Base-by-base conservation (phyloP, 2,797 vertebrate species). In the Epinephelus awoara region DNA sequence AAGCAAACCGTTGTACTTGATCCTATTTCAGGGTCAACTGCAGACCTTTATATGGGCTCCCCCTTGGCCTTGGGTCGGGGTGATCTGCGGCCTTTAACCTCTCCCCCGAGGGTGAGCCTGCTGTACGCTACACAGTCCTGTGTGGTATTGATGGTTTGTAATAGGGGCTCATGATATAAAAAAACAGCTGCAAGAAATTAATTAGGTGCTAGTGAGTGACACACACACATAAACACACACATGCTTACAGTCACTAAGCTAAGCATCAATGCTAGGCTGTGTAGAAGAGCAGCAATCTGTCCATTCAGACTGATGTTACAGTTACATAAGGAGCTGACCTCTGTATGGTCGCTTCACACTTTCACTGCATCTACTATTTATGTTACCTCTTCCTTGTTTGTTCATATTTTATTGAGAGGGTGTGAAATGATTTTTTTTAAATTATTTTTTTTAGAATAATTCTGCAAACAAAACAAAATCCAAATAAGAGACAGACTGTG, bases 251-350 rank as follows among this genome's bases (percentile, higher is more conserved):
- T 52, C 54, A 78, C 25, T 70, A 29, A 58, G 52, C 65, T 59
- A 54, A 79, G 25, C 56, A 62, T 38, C 44, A 71, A 65, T 56
- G 58, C n/a, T 62, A 42, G 34, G 65, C 68, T 66, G 54, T 38
- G 72, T 51, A 49, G 59, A 84, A 66, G 80, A 73, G 64, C 51
- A 8, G 4, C 76, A 82, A 83, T 85, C 85, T 89, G 80, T 83
- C 86, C 82, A 69, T 77, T 77, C 67, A 85, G 59, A 83, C 44
- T 64, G 19, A 67, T 74, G n/a, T 62, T 64, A 58, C 54, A 72
- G 76, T 89, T 88, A 81, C 34, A 51, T 85, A 86, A 89, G 57
- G 34, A 63, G 25, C 38, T 72, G 73, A 69, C 71, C 49, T 84
- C 56, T 79, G 14, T 8, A 57, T 0, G 4, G 51, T 54, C 6